These are phyloP conservation scores for Bicyclus anynana DNA, from an alignment of 1,140 invertebrate species.

Conservation along the genomic window DNA sequence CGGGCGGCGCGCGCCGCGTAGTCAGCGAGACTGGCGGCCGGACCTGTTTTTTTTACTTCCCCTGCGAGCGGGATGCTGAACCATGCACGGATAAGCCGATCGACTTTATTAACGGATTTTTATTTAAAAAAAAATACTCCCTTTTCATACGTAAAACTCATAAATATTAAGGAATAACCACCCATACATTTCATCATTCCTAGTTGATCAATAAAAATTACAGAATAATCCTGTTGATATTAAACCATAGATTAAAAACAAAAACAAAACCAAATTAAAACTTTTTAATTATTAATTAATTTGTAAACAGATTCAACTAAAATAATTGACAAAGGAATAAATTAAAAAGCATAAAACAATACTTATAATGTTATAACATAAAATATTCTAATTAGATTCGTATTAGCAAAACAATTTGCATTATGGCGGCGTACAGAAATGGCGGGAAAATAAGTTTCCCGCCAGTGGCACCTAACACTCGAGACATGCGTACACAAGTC, in stretches of 20 bases:
- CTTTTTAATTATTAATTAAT: background rate
- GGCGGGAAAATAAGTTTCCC: conserved; percentile 71
- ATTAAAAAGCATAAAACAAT: background rate
- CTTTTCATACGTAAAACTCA: background rate
- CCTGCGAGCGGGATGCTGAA: conserved; percentile 60
- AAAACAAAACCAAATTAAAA: no score
- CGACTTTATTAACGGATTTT: conserved; percentile 40
- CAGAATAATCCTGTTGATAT: no score
- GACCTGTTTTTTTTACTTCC: conserved; percentile 59
- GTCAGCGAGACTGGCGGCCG: conserved; percentile 54
- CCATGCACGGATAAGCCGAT: conserved; percentile 57
- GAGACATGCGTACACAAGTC: conserved; percentile 63
- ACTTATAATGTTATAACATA: background rate
- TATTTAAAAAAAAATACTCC: conserved; percentile 14
- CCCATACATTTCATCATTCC: no score
- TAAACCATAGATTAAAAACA: no score
- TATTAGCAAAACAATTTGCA: conserved; percentile 36
- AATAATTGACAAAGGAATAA: background rate
- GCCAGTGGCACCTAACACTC: conserved; percentile 41
- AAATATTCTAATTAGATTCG: conserved; percentile 55
- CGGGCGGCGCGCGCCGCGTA: conserved; percentile 66
- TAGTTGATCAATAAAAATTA: no score
- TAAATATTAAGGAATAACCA: background rate
- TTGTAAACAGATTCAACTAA: background rate
- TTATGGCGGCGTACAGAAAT: conserved; percentile 52